A percentile compares a stretch with the other conserved stretches of the same genome.
phyloP scores from a whole-genome alignment of 2,113 vertebrate genomes.

The Macquaria australasica region DNA sequence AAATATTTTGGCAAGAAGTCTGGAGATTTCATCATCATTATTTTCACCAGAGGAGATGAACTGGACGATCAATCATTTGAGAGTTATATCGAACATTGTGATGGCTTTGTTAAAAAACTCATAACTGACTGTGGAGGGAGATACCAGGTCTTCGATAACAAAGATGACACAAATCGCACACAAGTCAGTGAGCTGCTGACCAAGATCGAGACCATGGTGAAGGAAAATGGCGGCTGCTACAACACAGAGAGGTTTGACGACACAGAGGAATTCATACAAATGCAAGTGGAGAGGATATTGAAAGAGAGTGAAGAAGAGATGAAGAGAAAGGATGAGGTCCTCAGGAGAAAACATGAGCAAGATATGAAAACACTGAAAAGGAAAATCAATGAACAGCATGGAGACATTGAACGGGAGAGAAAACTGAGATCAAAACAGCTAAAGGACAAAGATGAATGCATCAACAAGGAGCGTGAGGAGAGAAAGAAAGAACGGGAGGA shows the following conservation, averaged over 20 bases:
- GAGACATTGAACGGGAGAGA: slow-evolving; percentile 18
- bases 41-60: no score
- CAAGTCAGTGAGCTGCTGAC: slow-evolving; percentile 41
- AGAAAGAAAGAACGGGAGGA: slow-evolving; percentile 29
- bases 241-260: not conserved
- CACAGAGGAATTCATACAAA: not conserved
- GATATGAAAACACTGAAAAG: not conserved
- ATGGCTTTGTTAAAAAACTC: not conserved
- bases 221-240: slow-evolving; percentile 38
- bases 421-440: slow-evolving; percentile 4
- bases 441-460: not conserved
- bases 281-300: not conserved
- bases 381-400: not conserved
- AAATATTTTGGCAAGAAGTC: no score
- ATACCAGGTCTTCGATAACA: slow-evolving; percentile 50
- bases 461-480: slow-evolving; percentile 15
- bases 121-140: slow-evolving; percentile 26
- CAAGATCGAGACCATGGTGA: slow-evolving; percentile 3
- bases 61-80: not conserved
- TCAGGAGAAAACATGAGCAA: not conserved
- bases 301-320: slow-evolving; percentile 26
- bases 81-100: not conserved
- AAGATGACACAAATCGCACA: not conserved
- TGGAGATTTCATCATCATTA: no score
- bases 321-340: not conserved